phyloP scores from a whole-genome alignment of 2,113 vertebrate species.

The Coryphaenoides rupestris region DNA sequence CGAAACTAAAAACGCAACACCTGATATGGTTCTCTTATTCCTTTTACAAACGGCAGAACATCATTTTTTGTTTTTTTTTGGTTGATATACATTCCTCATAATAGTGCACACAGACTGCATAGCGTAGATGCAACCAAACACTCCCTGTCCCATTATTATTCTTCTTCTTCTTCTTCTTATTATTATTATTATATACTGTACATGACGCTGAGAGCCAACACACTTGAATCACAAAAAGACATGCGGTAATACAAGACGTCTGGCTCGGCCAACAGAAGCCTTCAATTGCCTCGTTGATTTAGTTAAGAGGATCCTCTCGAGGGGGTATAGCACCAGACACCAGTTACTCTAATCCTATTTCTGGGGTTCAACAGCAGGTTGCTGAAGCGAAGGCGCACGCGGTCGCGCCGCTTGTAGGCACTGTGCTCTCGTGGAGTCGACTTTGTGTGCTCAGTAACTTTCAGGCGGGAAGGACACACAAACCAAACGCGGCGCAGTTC shows the following conservation, averaged over 20 bases:
- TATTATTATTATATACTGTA: constrained; percentile 14
- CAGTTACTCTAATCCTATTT: constrained; percentile 31
- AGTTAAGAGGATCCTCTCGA: constrained; percentile 29
- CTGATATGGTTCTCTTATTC: constrained; percentile 18
- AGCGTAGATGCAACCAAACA: constrained; percentile 23
- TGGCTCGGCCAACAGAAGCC: constrained; percentile 20
- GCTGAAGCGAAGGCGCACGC: constrained; percentile 25
- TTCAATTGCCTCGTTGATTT: constrained; percentile 21
- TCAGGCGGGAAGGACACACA: constrained; percentile 10
- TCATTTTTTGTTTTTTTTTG: constrained; percentile 60
- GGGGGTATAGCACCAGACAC: constrained; percentile 63
- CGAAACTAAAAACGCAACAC: constrained; percentile 36
- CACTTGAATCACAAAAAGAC: constrained; percentile 22
- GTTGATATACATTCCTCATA: constrained; percentile 36
- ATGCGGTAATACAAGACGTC: constrained; percentile 31
- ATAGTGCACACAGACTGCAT: constrained; percentile 41
- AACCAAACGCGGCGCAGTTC: constrained; percentile 16
- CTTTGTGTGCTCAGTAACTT: constrained; percentile 46
- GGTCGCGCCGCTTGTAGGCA: constrained; percentile 58
- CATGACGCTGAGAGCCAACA: neutral
- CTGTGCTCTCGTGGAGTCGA: constrained; percentile 36
- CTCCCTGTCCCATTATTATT: constrained; percentile 17
- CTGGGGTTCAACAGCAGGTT: constrained; percentile 16
- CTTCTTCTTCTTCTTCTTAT: too few species aligned
- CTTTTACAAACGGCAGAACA: constrained; percentile 29